Conservation (phyloP, 2,888 invertebrate species). For the Callyntrura sp. region DNA sequence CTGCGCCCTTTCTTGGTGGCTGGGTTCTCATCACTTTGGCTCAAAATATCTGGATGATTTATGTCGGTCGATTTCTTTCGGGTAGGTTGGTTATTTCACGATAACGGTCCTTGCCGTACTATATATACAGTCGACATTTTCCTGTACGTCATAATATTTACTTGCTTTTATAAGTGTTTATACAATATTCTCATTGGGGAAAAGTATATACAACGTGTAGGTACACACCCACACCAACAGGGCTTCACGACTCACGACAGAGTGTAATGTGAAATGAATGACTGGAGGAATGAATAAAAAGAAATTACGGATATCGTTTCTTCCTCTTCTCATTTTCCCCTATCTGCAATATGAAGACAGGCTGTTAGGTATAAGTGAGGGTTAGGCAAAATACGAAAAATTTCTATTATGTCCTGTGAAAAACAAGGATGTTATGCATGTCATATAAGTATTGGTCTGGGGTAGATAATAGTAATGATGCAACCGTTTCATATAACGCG, state of each 20-base stretch:
- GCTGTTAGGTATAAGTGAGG: background rate
- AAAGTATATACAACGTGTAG: constrained; percentile 13
- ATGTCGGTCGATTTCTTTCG: constrained; percentile 86
- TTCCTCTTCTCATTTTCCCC: constrained; percentile 67
- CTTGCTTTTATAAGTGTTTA: constrained; percentile 4
- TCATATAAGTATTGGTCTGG: background rate
- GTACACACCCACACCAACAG: background rate
- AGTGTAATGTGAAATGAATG: constrained; percentile 37
- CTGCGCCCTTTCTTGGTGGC: constrained; percentile 85
- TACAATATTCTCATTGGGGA: background rate
- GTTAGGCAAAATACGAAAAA: background rate
- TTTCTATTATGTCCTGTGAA: background rate
- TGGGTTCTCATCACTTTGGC: constrained; percentile 85
- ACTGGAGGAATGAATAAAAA: constrained; percentile 67
- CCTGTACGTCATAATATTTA: background rate
- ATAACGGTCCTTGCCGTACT: constrained; percentile 35
- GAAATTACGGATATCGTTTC: constrained; percentile 55
- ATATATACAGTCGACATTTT: constrained; percentile 49
- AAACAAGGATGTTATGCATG: background rate
- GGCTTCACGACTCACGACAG: no score
- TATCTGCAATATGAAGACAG: background rate
- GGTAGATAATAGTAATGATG: background rate
- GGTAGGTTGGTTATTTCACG: constrained; percentile 75
- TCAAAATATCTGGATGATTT: constrained; percentile 85
- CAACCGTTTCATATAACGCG: no score